Evolutionary conservation across 1,140 invertebrate genomes (phyloP), one percentile per base, ranked within the genome.

Genomic region (Platyscapa corneri): DNA sequence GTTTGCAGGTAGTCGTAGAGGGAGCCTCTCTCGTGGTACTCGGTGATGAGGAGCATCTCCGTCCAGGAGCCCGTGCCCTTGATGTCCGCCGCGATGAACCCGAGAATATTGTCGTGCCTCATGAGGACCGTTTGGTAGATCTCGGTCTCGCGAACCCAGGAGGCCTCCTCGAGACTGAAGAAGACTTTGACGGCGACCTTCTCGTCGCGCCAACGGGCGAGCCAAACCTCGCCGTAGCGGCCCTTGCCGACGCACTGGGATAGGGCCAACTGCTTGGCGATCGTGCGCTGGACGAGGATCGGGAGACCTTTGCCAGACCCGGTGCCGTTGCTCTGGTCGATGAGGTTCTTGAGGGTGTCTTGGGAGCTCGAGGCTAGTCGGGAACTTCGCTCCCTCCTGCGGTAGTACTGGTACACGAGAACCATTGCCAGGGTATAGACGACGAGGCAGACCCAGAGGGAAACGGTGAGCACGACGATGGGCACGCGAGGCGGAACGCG

Each of bases 61-160:
- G 96, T 97, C 94, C 95, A 95, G 8, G 95, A 95, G 6, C 95
- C 95, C 3, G 94, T 95, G 16, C 93, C 96, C 88, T 95, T 96
- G 89, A 96, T 97, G 89, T 98, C 97, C 65, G 97, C 97, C 30
- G 97, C 97, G 83, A 97, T 96, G 89, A 97, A 98, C 8, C 98
- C 98, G 42, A 99, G 94, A 86, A 99, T 98, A 92, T 99, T 98
- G 88, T 98, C 97, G 93, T 99, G 98, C 8, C 98, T 94, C 93
- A 99, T 96, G 81, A 99, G 94, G 5, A 97, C 96, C 0, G 98
- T 98, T 91, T 98, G 97, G 91, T 98, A 99, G 82, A 99, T 97
- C 93, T 98, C 97, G 0, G 97, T 97, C 92, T 99, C 98, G 46
- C 98, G 93, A 87, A 96, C 95, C 98, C 98, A 99, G 30, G 96